Conservation (phyloP, 2,888 invertebrate species). For the Epsilonema sp. region DNA sequence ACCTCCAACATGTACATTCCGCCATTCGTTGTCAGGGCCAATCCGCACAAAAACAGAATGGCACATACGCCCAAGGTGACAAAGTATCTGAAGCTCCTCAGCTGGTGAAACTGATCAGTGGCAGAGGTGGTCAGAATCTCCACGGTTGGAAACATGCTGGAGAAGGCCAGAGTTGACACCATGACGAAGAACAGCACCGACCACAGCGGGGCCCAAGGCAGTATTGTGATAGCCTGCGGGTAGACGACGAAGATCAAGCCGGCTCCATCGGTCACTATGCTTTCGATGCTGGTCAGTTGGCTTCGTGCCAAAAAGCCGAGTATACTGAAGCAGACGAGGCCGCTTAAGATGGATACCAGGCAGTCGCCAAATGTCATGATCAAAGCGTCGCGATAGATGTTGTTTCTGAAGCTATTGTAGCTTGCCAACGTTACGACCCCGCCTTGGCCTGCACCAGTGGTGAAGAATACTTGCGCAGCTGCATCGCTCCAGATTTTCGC, state of each 20-base stretch:
- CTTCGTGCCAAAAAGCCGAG: not conserved
- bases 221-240: conserved; percentile 7
- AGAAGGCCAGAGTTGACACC: conserved; percentile 5
- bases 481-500: not conserved
- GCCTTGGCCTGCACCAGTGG: not conserved
- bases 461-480: not conserved
- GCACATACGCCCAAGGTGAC: conserved; percentile 2
- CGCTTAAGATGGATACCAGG: not conserved
- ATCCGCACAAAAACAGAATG: conserved; percentile 3
- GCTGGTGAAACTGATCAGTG: conserved; percentile 2
- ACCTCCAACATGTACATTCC: conserved; percentile 7
- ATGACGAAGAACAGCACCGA: conserved; percentile 5
- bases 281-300: not conserved
- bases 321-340: not conserved
- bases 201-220: conserved; percentile 5
- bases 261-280: not conserved
- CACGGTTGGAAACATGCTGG: conserved; percentile 5
- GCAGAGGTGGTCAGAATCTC: conserved; percentile 6
- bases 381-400: not conserved
- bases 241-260: conserved; percentile 5
- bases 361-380: not conserved
- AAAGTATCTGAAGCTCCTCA: conserved; percentile 6
- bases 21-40: conserved; percentile 6
- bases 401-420: not conserved
- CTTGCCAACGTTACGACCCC: not conserved